These are phyloP conservation scores for Hyperopisus bebe DNA, from an alignment of 2,113 vertebrate genomes.

Conservation along the genomic window DNA sequence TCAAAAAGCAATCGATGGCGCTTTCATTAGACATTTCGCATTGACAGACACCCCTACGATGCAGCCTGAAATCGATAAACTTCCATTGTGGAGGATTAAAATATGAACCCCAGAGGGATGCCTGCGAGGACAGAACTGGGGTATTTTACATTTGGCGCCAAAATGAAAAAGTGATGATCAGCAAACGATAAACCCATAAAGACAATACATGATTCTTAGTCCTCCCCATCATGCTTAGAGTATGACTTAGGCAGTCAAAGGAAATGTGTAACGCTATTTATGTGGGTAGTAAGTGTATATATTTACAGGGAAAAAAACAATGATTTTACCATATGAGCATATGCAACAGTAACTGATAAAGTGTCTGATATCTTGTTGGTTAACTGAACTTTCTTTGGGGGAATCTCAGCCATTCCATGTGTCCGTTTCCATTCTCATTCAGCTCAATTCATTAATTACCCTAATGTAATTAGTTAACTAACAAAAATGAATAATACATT, in stretches of 20 bases:
- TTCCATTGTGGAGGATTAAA: slow-evolving; percentile 28
- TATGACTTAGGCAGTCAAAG: not conserved
- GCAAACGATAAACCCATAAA: not conserved
- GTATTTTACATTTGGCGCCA: not conserved
- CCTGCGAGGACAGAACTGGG: not conserved
- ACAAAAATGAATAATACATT: not conserved
- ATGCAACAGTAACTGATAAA: not conserved
- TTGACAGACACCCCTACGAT: slow-evolving; percentile 37
- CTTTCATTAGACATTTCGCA: slow-evolving; percentile 50
- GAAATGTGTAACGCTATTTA: not conserved
- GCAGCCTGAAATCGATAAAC: slow-evolving; percentile 23
- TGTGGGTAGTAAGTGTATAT: not conserved
- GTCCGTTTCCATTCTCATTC: not conserved
- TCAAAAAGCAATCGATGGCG: slow-evolving; percentile 49
- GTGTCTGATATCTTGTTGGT: not conserved
- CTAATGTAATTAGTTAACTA: not conserved
- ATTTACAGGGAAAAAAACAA: not conserved
- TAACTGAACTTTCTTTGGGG: not conserved
- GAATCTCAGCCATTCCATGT: not conserved
- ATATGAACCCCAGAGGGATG: not conserved
- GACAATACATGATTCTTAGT: not conserved
- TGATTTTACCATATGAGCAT: not conserved
- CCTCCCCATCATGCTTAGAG: not conserved
- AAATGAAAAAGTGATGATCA: not conserved
- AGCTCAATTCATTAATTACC: not conserved